Conservation (phyloP, 2,888 invertebrate species). For the Anthoptus insignis region DNA sequence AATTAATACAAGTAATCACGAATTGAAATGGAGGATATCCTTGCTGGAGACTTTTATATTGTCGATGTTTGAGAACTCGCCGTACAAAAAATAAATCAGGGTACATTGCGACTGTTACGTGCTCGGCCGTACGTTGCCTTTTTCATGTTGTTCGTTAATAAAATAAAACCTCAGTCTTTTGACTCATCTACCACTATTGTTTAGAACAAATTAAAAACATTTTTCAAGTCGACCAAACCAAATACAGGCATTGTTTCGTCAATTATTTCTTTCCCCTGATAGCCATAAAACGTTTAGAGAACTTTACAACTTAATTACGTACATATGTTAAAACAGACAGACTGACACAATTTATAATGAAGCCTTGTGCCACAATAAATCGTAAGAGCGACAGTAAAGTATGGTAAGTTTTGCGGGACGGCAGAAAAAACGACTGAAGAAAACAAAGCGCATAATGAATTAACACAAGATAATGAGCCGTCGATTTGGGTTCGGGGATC, state of each 20-base stretch:
- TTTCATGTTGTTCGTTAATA: slow-evolving; percentile 39
- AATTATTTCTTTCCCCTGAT: slow-evolving; percentile 64
- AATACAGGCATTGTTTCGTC: slow-evolving; percentile 55
- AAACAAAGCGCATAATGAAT: slow-evolving; percentile 85
- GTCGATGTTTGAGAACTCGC: slow-evolving; percentile 65
- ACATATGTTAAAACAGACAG: slow-evolving; percentile 78
- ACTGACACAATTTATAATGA: slow-evolving; percentile 80
- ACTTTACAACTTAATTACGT: slow-evolving; percentile 83
- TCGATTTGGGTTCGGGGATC: slow-evolving; percentile 61
- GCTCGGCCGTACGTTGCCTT: slow-evolving; percentile 51
- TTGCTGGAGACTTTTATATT: slow-evolving; percentile 62
- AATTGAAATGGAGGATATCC: slow-evolving; percentile 74
- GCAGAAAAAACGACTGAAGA: slow-evolving; percentile 66
- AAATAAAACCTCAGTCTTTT: slow-evolving; percentile 51
- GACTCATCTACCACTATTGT: slow-evolving; percentile 59
- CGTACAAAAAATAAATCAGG: slow-evolving; percentile 63
- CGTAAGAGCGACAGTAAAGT: slow-evolving; percentile 73
- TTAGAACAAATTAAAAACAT: slow-evolving; percentile 64
- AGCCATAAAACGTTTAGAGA: slow-evolving; percentile 70
- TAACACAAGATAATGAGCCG: slow-evolving; percentile 79
- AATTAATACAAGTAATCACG: slow-evolving; percentile 65
- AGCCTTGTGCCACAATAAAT: slow-evolving; percentile 77
- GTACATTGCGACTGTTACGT: slow-evolving; percentile 54
- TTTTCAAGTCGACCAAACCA: slow-evolving; percentile 55
- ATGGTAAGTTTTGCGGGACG: slow-evolving; percentile 65